Evolutionary conservation across 2,888 invertebrate genomes (phyloP), one percentile per base, ranked within the genome.

Genomic region (Mechanitis messenoides): DNA sequence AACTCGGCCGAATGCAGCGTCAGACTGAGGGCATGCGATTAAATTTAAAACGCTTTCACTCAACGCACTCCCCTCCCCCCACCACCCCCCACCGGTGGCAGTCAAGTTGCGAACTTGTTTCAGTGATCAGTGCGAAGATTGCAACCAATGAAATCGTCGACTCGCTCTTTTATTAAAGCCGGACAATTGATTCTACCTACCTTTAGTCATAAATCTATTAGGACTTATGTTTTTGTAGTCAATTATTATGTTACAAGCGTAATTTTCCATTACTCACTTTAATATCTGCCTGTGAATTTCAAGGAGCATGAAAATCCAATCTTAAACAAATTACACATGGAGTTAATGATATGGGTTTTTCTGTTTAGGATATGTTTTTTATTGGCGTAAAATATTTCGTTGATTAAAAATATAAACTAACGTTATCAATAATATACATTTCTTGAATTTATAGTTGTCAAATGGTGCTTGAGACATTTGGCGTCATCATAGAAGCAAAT

Each of bases 11-110:
- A 80, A 76, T 76, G 76, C 76, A 73, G 72, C 72, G 72, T 77
- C 73, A 75, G 77, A 79, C 80, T 79, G 82, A 79, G 73, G 74
- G 74, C 79, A 72, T 72, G 72, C 78, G 77, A 80, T 82, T 78
- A 76, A 79, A 81, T 83, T 84, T 79, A 76, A 83, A 84, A 84
- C 85, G 84, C 87, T 87, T 87, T 87, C 87, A 87, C 85, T 81
- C 71, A 71, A 68, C 69, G 68, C 66, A 67, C 68, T 63, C 68
- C 70, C 67, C 64, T 69, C 69, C 66, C 70, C 66, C 64, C 64
- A 60, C 65, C 64, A 64, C 56, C 56, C 71, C 67, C 63, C 63
- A 59, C 66, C 61, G 47, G 63, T 62, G 61, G 60, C 54, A 54
- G 53, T 53, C 60, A 60, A 63, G 58, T 68, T 74, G 79, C 73